phyloP scores from a whole-genome alignment of 2,797 vertebrate genomes.

The Hafferia zeledoni region DNA sequence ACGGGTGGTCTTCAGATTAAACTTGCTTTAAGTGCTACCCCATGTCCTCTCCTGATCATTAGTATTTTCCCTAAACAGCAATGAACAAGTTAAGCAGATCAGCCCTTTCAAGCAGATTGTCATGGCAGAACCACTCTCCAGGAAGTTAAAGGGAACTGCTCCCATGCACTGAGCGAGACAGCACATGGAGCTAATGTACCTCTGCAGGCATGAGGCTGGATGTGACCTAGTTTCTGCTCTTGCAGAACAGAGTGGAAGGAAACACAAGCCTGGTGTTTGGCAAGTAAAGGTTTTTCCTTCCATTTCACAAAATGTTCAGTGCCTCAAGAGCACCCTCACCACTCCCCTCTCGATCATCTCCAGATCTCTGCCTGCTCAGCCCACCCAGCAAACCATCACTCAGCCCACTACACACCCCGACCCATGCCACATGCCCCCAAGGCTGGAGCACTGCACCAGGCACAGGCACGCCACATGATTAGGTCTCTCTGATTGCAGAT shows the following conservation, averaged over 20 bases:
- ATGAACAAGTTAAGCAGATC: background rate
- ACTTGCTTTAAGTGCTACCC: background rate
- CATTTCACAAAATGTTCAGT: background rate
- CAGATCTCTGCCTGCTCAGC: background rate
- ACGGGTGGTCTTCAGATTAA: slow-evolving; percentile 24
- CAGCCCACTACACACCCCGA: background rate
- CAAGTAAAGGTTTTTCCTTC: background rate
- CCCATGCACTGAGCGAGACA: background rate
- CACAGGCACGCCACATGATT: background rate
- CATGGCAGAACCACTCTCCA: slow-evolving; percentile 26
- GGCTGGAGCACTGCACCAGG: background rate
- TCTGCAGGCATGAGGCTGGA: slow-evolving; percentile 7
- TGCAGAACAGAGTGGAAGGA: background rate
- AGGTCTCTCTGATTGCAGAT: background rate
- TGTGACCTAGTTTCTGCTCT: slow-evolving; percentile 32
- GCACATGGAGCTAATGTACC: background rate
- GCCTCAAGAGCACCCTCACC: background rate
- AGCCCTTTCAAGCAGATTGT: background rate
- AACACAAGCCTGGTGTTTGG: background rate
- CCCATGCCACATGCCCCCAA: rapidly evolving
- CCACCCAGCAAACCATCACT: rapidly evolving
- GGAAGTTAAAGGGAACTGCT: slow-evolving; percentile 50
- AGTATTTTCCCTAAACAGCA: slow-evolving; percentile 30
- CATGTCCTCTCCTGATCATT: slow-evolving; percentile 3
- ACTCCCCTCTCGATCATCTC: background rate